These are phyloP conservation scores for Limnephilus auricula DNA, from an alignment of 2,888 invertebrate genomes.

Conservation along the genomic window DNA sequence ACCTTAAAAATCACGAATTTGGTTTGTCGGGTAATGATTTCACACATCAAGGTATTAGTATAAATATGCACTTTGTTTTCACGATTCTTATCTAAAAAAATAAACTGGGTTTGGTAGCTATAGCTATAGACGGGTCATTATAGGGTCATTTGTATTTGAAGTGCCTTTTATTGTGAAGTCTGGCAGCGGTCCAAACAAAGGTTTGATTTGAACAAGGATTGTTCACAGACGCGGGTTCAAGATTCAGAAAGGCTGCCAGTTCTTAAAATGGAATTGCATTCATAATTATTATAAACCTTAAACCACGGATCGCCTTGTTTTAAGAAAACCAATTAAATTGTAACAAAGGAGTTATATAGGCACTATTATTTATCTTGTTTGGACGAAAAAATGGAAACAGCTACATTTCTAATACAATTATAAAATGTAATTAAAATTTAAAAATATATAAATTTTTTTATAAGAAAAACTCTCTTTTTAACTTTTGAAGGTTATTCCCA, in stretches of 20 bases:
- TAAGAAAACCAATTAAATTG: too few species aligned
- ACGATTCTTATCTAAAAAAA: not conserved
- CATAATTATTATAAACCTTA: not conserved
- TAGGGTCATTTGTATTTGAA: not conserved
- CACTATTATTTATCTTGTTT: too few species aligned
- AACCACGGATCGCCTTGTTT: too few species aligned
- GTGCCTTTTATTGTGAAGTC: not conserved
- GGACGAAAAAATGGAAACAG: too few species aligned
- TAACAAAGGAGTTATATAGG: too few species aligned
- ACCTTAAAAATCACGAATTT: too few species aligned
- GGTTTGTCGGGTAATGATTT: too few species aligned
- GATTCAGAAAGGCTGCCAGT: not conserved
- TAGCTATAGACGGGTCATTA: not conserved
- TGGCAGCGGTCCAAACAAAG: not conserved
- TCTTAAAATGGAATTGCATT: not conserved
- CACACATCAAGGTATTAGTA: not conserved
- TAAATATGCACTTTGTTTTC: not conserved
- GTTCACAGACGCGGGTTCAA: not conserved
- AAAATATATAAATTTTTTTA: too few species aligned
- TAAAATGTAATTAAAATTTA: too few species aligned
- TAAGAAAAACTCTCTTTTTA: too few species aligned
- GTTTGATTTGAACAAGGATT: not conserved
- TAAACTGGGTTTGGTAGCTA: not conserved
- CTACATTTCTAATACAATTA: too few species aligned
- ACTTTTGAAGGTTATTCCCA: too few species aligned